Evolutionary conservation across 2,797 vertebrate species (phyloP).

Genomic region (Australoheros facetus): DNA sequence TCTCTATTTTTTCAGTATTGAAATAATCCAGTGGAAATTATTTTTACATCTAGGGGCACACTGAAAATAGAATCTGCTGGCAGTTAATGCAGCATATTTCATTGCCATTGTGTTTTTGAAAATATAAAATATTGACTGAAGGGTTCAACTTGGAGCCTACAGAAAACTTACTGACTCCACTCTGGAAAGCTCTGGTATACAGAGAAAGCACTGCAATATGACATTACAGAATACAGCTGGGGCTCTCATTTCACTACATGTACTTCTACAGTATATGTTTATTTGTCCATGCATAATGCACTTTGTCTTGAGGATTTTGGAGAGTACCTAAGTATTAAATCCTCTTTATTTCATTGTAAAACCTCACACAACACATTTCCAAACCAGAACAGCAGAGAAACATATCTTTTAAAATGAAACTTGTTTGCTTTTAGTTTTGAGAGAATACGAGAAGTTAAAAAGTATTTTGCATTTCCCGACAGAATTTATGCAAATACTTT

Average conservation of each 20-base stretch:
- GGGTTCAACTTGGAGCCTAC: background rate
- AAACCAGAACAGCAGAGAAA: background rate
- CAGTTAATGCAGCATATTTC: background rate
- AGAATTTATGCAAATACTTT: background rate
- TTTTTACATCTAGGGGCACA: background rate
- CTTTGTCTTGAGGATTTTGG: slow-evolving; percentile 22
- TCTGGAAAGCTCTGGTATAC: background rate
- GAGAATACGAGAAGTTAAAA: background rate
- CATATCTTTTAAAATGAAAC: background rate
- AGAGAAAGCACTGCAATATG: background rate
- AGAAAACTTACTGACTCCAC: background rate
- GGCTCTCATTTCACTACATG: background rate
- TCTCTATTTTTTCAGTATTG: background rate
- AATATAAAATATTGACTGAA: background rate
- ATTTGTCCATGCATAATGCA: slow-evolving; percentile 24
- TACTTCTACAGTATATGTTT: background rate
- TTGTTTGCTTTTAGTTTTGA: background rate
- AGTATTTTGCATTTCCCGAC: background rate
- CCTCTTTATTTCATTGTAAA: slow-evolving; percentile 17
- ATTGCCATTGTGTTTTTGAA: background rate
- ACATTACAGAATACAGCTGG: background rate
- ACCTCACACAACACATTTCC: background rate
- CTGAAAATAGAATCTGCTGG: background rate
- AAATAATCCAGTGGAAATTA: background rate
- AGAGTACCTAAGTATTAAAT: slow-evolving; percentile 30